These are phyloP conservation scores for Ophion slaviceki DNA, from an alignment of 2,888 invertebrate genomes.

Conservation along the genomic window DNA sequence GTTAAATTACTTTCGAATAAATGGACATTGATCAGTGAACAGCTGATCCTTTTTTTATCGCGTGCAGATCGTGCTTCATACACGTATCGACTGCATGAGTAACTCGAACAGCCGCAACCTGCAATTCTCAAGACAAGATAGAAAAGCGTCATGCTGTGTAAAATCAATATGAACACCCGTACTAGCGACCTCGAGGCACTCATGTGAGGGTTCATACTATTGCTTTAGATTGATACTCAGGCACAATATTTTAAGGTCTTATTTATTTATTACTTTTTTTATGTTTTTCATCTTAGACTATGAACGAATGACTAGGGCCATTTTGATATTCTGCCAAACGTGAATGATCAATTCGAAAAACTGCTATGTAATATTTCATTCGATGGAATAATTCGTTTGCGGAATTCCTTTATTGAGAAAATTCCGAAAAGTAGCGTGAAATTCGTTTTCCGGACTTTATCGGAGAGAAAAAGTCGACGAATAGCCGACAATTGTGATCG, in stretches of 20 bases:
- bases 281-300: background rate
- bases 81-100: background rate
- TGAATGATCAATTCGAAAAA: background rate
- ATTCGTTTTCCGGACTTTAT: no score
- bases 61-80: background rate
- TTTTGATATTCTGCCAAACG: background rate
- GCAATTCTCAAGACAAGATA: background rate
- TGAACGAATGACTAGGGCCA: background rate
- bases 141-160: background rate
- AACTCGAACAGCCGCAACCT: background rate
- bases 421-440: background rate
- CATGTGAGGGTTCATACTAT: constrained; percentile 6
- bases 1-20: background rate
- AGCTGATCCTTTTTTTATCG: background rate
- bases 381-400: no score
- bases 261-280: background rate
- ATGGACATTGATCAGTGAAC: constrained; percentile 2
- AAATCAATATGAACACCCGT: constrained; percentile 32
- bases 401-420: background rate
- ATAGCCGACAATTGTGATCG: background rate
- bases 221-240: background rate
- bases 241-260: background rate
- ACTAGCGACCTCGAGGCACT: background rate
- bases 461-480: no score
- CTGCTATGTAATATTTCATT: background rate